These are phyloP conservation scores for Halcyon senegalensis DNA, from an alignment of 2,113 vertebrate species.

Conservation along the genomic window DNA sequence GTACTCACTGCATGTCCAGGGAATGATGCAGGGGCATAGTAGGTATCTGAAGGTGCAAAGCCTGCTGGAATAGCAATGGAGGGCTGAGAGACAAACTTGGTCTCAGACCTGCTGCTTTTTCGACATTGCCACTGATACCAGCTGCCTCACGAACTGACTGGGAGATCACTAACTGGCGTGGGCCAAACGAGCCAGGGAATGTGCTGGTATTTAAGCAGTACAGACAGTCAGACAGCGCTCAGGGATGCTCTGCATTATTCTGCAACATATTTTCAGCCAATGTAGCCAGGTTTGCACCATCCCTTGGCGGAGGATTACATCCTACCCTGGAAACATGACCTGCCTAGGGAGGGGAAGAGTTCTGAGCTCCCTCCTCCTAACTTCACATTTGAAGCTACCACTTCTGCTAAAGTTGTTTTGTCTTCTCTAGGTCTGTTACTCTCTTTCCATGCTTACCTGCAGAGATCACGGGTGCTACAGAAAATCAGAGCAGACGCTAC, in stretches of 20 bases:
- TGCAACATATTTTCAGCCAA: background rate
- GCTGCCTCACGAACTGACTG: background rate
- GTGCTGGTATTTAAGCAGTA: background rate
- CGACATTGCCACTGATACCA: background rate
- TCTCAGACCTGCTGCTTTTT: background rate
- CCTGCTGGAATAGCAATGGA: background rate
- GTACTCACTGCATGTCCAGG: background rate
- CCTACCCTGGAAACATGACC: background rate
- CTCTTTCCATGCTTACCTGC: background rate
- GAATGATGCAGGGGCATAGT: background rate
- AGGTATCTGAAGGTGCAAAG: background rate
- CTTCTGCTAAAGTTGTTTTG: background rate
- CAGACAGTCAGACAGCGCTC: background rate
- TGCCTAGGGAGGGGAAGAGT: background rate
- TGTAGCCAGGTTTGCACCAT: background rate
- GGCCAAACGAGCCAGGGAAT: background rate
- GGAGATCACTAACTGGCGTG: background rate
- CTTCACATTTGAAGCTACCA: background rate
- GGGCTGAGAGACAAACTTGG: background rate
- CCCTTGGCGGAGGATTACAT: background rate
- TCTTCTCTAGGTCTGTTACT: background rate
- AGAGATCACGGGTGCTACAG: background rate
- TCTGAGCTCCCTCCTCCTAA: background rate
- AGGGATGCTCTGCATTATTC: background rate
- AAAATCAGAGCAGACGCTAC: background rate